phyloP scores from a whole-genome alignment of 2,113 vertebrate species.

The Etheostoma spectabile region DNA sequence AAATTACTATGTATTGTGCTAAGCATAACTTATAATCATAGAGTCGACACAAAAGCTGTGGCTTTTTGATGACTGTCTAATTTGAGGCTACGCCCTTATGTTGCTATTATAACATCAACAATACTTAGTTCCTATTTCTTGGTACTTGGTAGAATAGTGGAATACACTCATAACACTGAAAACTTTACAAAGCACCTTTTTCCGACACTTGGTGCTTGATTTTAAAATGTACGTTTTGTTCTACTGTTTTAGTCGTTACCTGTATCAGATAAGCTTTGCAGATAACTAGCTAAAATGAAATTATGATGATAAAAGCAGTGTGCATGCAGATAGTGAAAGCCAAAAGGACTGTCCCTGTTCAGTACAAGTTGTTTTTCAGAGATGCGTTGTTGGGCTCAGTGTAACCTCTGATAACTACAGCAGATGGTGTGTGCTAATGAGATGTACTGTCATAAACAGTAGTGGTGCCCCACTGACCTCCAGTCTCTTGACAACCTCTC shows the following conservation, averaged over 20 bases:
- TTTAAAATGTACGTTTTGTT: background rate
- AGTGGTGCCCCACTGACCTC: conserved; percentile 86
- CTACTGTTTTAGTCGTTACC: background rate
- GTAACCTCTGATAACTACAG: conserved; percentile 3
- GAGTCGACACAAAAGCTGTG: conserved; percentile 55
- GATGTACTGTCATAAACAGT: conserved; percentile 26
- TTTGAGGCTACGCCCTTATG: conserved; percentile 51
- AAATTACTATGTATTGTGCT: conserved; percentile 56
- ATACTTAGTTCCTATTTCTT: conserved; percentile 16
- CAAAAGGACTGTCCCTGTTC: conserved; percentile 4
- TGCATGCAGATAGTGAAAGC: background rate
- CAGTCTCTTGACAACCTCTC: conserved; percentile 94
- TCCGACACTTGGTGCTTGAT: background rate
- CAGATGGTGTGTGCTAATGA: conserved; percentile 42
- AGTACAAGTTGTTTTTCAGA: conserved; percentile 27
- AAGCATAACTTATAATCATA: conserved; percentile 53
- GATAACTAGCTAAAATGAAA: conserved; percentile 4
- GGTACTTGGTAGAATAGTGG: background rate
- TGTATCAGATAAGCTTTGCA: background rate
- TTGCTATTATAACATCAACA: conserved; percentile 52
- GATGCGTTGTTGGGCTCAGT: background rate
- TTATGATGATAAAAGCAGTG: background rate
- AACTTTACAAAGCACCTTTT: background rate
- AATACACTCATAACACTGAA: background rate
- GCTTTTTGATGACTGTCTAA: conserved; percentile 45